Evolutionary conservation across 2,888 invertebrate species (phyloP).

Genomic region (Amaurobius ferox): DNA sequence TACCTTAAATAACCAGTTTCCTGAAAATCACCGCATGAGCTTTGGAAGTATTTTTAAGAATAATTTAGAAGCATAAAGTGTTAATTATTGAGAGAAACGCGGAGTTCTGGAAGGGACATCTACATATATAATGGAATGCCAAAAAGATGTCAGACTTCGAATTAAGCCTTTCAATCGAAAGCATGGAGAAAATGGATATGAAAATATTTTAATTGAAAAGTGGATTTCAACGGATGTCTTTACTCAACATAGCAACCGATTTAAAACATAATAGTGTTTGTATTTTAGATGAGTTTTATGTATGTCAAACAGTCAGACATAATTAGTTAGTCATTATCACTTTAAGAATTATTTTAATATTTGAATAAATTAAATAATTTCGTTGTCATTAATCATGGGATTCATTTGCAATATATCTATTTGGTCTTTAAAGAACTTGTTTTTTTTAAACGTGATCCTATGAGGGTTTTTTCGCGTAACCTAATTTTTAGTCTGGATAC

Average conservation of each 20-base stretch:
- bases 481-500: neutral
- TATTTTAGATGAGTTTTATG: no score
- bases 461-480: no score
- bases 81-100: neutral
- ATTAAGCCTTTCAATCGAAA: neutral
- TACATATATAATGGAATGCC: neutral
- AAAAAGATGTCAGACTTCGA: neutral
- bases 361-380: no score
- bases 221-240: conserved; percentile 50
- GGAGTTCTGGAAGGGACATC: neutral
- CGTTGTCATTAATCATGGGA: no score
- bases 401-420: no score
- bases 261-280: no score
- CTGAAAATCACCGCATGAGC: neutral
- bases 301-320: no score
- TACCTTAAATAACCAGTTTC: neutral
- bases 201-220: neutral
- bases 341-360: no score
- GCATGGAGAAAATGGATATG: neutral
- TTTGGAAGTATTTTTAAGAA: neutral
- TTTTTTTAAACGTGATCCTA: no score
- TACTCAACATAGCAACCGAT: conserved; percentile 48
- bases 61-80: neutral
- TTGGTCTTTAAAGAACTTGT: no score
- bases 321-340: no score